Conservation (phyloP, 2,113 vertebrate species). For the Natator depressus region DNA sequence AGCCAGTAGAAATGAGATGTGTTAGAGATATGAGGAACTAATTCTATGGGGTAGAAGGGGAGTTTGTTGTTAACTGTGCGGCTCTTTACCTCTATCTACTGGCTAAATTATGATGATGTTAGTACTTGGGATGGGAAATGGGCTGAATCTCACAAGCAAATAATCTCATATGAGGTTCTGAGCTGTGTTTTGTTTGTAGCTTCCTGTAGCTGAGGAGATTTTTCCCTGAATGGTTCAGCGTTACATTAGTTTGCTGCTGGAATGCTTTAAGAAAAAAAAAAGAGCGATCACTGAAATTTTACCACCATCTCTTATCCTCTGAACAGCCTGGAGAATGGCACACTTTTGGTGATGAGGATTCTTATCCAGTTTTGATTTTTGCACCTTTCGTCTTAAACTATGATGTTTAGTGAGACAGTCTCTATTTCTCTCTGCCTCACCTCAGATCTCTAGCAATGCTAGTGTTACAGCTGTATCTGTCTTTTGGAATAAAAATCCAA, state of each 20-base stretch:
- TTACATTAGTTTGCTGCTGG: background rate
- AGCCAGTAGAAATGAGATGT: background rate
- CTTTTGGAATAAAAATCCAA: background rate
- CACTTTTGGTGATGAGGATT: too few relatives aligned
- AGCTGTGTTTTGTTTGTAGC: background rate
- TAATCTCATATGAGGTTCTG: background rate
- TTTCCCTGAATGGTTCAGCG: background rate
- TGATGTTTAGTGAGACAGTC: background rate
- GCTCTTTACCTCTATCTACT: conserved; percentile 58
- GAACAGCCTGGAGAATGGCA: too few relatives aligned
- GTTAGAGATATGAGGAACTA: background rate
- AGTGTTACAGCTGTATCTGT: background rate
- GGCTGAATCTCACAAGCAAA: background rate
- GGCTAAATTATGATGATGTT: background rate
- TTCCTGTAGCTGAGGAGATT: background rate
- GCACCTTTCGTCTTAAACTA: background rate
- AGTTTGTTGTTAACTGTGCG: background rate
- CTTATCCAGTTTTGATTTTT: background rate
- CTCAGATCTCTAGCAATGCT: background rate
- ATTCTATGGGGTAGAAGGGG: background rate
- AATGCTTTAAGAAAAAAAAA: background rate
- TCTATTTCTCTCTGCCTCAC: background rate
- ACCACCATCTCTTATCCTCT: background rate
- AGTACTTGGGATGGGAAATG: background rate
- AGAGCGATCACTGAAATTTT: background rate